A percentile compares a stretch with the other conserved stretches of the same genome.
Evolutionary conservation across 2,888 invertebrate species (phyloP).

Genomic region (Apocheima hispidaria): DNA sequence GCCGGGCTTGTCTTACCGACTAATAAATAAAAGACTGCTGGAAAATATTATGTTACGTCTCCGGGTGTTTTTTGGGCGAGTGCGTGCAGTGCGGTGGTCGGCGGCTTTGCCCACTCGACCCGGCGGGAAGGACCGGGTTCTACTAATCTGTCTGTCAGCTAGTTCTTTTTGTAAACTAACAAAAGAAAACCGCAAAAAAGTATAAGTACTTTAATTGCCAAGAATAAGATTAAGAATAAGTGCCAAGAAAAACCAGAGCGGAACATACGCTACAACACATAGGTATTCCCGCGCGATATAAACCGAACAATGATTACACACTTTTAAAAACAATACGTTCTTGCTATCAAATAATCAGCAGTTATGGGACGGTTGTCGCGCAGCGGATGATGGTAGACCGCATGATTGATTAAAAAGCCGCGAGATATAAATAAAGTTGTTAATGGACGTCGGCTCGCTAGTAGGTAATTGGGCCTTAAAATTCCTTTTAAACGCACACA

Average conservation of each 20-base stretch:
- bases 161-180: too few species aligned
- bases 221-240: constrained; percentile 13
- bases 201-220: not conserved
- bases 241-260: constrained; percentile 1
- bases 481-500: constrained; percentile 69
- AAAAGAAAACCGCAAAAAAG: constrained; percentile 1
- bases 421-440: constrained; percentile 82
- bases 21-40: constrained; percentile 84
- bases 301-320: constrained; percentile 35
- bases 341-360: constrained; percentile 55
- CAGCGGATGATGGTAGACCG: constrained; percentile 70
- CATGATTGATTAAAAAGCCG: constrained; percentile 83
- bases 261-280: not conserved
- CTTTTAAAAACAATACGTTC: constrained; percentile 46
- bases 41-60: constrained; percentile 85
- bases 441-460: constrained; percentile 70
- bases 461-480: constrained; percentile 81
- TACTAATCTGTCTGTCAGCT: constrained; percentile 52
- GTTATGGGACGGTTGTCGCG: constrained; percentile 68
- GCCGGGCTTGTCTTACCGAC: constrained; percentile 71
- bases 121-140: constrained; percentile 66
- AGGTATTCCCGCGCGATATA: constrained; percentile 14
- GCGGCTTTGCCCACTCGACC: constrained; percentile 71
- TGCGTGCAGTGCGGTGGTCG: constrained; percentile 68
- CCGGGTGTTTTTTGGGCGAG: constrained; percentile 73